Evolutionary conservation across 2,113 vertebrate species (phyloP), one percentile per base, ranked within the genome.

Genomic region (Nesogale talazaci): DNA sequence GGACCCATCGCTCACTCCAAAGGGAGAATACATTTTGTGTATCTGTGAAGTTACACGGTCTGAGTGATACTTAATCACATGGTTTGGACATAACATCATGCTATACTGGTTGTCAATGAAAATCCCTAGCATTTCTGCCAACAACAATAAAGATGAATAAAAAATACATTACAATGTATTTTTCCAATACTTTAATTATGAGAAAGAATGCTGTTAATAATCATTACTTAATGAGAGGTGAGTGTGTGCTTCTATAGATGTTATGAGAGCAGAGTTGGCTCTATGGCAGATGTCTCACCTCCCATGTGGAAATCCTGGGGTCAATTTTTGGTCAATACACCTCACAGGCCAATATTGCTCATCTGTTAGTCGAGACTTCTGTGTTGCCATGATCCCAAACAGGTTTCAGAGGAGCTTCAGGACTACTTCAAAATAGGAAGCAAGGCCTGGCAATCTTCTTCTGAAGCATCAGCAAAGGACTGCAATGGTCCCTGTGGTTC

Each of bases 111-210:
- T 61, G 36, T 52, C 56, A 86, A 38, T 4, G 19, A 94, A 61
- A 78, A 40, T 63, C 36, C 23, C 72, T 4, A 88, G 56, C 12
- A 69, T 84, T 88, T 79, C 36, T 89, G 25, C 72, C 27, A 69
- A 75, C 76, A 91, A 85, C 36, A 56, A 80, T 77, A 94, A 89
- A 95, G 46, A 15, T 75, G 79, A 92, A 82, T 16, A 72, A 46
- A 85, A 42, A 40, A 89, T 4, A 16, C 25, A 25, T 83, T 82
- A 83, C 46, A 2, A 70, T 61, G 77, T 61, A 22, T 61, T 91
- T 81, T 87, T 84, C 61, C 12, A 65, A 36, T 85, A 29, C 2
- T 88, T 63, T 76, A 80, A 85, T 65, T 61, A 88, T 72, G 67
- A 90, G 8, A 80, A 67, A 80, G 63, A 93, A 89, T 91, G 16